phyloP scores from a whole-genome alignment of 64 coral and sea anemone genomes.

The Pocillopora verrucosa region DNA sequence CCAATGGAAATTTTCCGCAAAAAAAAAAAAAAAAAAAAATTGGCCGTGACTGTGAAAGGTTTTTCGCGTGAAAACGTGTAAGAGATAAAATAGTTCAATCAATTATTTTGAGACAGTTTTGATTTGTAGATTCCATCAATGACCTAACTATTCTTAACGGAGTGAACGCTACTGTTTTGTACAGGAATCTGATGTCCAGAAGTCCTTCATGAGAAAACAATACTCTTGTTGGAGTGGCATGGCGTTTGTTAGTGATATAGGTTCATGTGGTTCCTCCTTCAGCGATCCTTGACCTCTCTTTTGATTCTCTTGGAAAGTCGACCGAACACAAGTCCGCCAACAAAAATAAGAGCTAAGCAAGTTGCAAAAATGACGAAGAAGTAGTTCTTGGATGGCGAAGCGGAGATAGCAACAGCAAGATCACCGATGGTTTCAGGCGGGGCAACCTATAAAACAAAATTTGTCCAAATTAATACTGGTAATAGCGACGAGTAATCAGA shows the following conservation, averaged over 20 bases:
- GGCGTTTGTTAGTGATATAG: neutral
- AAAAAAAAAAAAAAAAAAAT: too few species aligned
- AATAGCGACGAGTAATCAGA: too few species aligned
- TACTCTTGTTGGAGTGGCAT: neutral
- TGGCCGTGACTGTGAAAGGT: too few species aligned
- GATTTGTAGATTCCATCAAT: neutral
- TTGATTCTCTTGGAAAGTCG: slow-evolving; percentile 81
- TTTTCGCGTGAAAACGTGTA: too few species aligned
- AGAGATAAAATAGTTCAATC: too few species aligned
- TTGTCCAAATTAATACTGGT: too few species aligned
- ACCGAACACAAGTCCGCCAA: slow-evolving; percentile 85
- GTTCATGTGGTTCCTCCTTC: neutral
- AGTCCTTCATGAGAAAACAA: neutral
- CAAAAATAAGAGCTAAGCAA: slow-evolving; percentile 74
- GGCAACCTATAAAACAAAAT: slow-evolving; percentile 34
- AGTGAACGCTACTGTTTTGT: neutral
- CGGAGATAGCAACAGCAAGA: slow-evolving; percentile 44
- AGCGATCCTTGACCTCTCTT: slow-evolving; percentile 77
- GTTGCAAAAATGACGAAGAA: slow-evolving; percentile 90
- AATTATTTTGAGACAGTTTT: neutral
- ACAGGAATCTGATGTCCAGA: neutral
- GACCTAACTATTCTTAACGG: neutral
- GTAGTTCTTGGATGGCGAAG: slow-evolving; percentile 84
- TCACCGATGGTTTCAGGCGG: slow-evolving; percentile 56
- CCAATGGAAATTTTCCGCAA: too few species aligned